phyloP scores from a whole-genome alignment of 2,888 invertebrate species.

The Epirrhoe alternata region DNA sequence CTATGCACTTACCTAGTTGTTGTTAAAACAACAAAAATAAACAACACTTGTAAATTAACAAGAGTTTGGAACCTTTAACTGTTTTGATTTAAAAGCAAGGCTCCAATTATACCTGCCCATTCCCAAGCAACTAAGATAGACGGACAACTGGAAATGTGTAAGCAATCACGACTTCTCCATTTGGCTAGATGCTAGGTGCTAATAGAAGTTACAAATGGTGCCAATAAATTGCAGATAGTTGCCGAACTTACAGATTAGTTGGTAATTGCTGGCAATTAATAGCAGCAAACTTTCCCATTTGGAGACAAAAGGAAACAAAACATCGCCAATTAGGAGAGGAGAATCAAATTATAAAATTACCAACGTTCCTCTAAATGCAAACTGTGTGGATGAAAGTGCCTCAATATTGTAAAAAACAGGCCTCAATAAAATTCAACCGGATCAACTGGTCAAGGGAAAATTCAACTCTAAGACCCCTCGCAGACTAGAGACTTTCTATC shows the following conservation, averaged over 20 bases:
- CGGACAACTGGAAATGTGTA: not conserved
- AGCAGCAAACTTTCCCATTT: slow-evolving; percentile 40
- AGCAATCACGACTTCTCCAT: slow-evolving; percentile 4
- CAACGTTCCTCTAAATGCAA: not conserved
- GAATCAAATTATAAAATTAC: slow-evolving; percentile 36
- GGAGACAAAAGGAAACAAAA: slow-evolving; percentile 41
- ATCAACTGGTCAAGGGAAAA: no score
- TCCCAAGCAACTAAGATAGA: not conserved
- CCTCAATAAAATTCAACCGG: no score
- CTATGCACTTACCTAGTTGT: no score
- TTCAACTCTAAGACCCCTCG: no score
- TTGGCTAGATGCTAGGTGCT: slow-evolving; percentile 11
- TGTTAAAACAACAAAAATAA: no score
- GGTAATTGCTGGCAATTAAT: slow-evolving; percentile 40
- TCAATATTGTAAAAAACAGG: not conserved
- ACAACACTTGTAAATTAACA: no score
- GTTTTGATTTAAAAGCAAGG: no score
- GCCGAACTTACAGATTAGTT: slow-evolving; percentile 38
- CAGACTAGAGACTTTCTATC: no score
- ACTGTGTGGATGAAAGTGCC: not conserved
- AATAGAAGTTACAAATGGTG: slow-evolving; percentile 18
- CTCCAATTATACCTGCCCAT: not conserved
- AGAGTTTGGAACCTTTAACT: no score
- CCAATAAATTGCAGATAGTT: slow-evolving; percentile 35
- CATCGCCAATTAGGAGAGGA: slow-evolving; percentile 45